A percentile compares a stretch with the other conserved stretches of the same genome.
These are phyloP conservation scores for Petrocephalus microphthalmus DNA, from an alignment of 2,113 vertebrate genomes.

Conservation along the genomic window DNA sequence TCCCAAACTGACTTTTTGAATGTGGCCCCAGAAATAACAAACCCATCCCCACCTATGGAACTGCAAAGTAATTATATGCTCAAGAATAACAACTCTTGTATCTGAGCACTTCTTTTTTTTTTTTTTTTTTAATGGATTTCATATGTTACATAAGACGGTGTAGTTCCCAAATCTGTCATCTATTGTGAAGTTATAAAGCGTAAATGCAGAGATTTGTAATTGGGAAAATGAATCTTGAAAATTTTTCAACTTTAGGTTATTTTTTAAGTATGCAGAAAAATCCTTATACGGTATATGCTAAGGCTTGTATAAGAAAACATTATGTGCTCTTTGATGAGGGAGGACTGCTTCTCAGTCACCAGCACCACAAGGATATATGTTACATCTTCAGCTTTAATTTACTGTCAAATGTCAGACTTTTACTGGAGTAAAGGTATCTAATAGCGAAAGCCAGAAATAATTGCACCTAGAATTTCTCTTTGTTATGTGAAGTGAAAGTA, in stretches of 20 bases:
- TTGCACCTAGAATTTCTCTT: not conserved
- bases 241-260: not conserved
- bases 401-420: not conserved
- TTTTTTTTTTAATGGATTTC: not conserved
- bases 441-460: not conserved
- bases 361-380: not conserved
- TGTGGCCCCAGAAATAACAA: not conserved
- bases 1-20: not conserved
- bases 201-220: not conserved
- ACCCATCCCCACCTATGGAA: not conserved
- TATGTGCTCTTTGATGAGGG: not conserved
- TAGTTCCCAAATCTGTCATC: not conserved
- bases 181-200: not conserved
- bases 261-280: not conserved
- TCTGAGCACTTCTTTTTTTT: not conserved
- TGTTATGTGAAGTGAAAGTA: not conserved
- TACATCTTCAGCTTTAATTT: not conserved
- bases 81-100: not conserved
- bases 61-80: not conserved
- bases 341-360: not conserved
- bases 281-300: not conserved
- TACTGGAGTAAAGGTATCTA: not conserved
- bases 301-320: not conserved
- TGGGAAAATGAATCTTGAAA: not conserved
- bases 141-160: not conserved